Evolutionary conservation across 2,797 vertebrate species (phyloP).

Genomic region (Pseudochaenichthys georgianus): DNA sequence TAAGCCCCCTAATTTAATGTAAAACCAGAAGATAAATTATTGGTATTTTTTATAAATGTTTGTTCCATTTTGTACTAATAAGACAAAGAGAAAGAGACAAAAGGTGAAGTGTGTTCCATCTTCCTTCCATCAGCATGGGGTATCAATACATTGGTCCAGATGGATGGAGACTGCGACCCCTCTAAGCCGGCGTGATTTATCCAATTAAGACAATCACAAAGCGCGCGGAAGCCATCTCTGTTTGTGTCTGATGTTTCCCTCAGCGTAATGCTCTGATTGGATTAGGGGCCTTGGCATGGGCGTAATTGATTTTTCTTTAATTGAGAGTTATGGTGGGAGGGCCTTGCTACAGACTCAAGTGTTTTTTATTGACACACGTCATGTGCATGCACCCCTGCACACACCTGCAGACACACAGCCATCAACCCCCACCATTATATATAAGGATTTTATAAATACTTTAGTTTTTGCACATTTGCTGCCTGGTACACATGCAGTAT

Average conservation of each 20-base stretch:
- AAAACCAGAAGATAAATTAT: background rate
- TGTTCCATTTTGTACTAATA: slow-evolving; percentile 1
- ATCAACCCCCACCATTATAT: slow-evolving; percentile 3
- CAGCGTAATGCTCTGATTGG: slow-evolving; percentile 65
- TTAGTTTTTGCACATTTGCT: slow-evolving; percentile 26
- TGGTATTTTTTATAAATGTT: background rate
- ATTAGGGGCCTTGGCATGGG: slow-evolving; percentile 55
- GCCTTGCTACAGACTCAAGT: slow-evolving; percentile 9
- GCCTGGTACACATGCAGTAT: slow-evolving; percentile 16
- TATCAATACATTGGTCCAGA: slow-evolving; percentile 10
- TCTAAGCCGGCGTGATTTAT: slow-evolving; percentile 57
- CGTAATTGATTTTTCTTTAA: slow-evolving; percentile 63
- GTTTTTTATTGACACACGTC: slow-evolving; percentile 29
- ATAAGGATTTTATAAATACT: slow-evolving; percentile 27
- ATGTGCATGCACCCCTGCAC: slow-evolving; percentile 2
- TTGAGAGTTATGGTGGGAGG: slow-evolving; percentile 45
- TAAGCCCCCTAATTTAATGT: background rate
- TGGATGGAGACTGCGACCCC: slow-evolving; percentile 20
- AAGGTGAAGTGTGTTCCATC: slow-evolving; percentile 8
- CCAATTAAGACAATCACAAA: slow-evolving; percentile 66
- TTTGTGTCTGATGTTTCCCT: slow-evolving; percentile 57
- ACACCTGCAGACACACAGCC: slow-evolving; percentile 5
- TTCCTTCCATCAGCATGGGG: slow-evolving; percentile 13
- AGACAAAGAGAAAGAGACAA: background rate
- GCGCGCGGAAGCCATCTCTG: slow-evolving; percentile 45